phyloP scores from a whole-genome alignment of 1,140 invertebrate genomes.

The Drosophila nannoptera region DNA sequence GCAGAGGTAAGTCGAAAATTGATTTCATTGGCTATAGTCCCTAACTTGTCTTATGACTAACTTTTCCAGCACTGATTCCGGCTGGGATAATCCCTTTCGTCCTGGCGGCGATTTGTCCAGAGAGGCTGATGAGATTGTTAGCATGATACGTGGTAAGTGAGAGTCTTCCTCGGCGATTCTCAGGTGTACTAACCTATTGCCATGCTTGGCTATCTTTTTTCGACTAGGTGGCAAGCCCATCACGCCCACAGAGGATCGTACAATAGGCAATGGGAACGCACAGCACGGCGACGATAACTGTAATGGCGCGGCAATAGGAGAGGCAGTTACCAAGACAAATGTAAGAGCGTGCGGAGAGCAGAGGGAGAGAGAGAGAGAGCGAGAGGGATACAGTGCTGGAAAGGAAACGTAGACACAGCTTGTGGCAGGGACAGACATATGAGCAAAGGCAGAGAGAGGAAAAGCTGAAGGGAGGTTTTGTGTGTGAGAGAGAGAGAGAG shows the following conservation, averaged over 20 bases:
- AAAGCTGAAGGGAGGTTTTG: not conserved
- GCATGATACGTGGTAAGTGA: slow-evolving; percentile 89
- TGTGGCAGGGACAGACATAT: not conserved
- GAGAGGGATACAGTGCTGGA: not conserved
- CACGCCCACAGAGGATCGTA: slow-evolving; percentile 83
- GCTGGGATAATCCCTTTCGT: slow-evolving; percentile 98
- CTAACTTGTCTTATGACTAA: too few species aligned
- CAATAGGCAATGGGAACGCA: slow-evolving; percentile 75
- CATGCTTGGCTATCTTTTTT: too few species aligned
- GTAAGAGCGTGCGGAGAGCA: slow-evolving; percentile 36
- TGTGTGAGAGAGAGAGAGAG: not conserved
- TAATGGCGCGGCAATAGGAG: slow-evolving; percentile 66
- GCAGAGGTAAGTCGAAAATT: slow-evolving; percentile 59
- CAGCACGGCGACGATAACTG: slow-evolving; percentile 68
- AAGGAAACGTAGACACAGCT: not conserved
- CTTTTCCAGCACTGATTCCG: slow-evolving; percentile 90
- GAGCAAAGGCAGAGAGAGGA: not conserved
- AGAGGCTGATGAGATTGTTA: slow-evolving; percentile 97
- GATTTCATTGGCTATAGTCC: not conserved
- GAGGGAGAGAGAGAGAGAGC: not conserved
- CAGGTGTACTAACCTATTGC: not conserved
- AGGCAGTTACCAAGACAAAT: slow-evolving; percentile 73
- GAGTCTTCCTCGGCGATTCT: not conserved
- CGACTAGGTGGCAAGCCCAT: slow-evolving; percentile 85
- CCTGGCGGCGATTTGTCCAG: slow-evolving; percentile 95